Conservation (phyloP, 2,888 invertebrate genomes). For the Saturnia japonica region DNA sequence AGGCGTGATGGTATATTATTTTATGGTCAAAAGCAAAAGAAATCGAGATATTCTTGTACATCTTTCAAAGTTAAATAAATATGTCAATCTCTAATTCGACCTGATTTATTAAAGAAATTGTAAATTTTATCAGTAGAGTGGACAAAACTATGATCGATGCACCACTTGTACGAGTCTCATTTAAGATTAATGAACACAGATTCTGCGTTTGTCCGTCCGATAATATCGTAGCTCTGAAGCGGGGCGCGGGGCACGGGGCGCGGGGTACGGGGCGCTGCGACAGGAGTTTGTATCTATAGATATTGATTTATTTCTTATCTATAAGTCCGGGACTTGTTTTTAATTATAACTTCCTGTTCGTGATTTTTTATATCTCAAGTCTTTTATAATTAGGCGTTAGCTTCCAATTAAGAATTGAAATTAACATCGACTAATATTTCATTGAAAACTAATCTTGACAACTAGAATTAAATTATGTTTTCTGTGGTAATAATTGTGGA, state of each 20-base stretch:
- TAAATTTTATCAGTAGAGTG: slow-evolving; percentile 65
- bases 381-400: not conserved
- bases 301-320: slow-evolving; percentile 41
- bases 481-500: not conserved
- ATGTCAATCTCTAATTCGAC: slow-evolving; percentile 7
- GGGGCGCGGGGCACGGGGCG: too few relatives aligned
- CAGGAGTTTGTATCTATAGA: slow-evolving; percentile 56
- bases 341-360: slow-evolving; percentile 41
- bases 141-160: slow-evolving; percentile 78
- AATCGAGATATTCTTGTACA: not conserved
- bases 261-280: too few relatives aligned
- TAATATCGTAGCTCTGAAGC: slow-evolving; percentile 48
- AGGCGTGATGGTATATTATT: too few relatives aligned
- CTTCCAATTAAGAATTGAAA: slow-evolving; percentile 5
- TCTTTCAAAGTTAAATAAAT: slow-evolving; percentile 8
- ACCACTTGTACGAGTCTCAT: slow-evolving; percentile 48
- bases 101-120: slow-evolving; percentile 36
- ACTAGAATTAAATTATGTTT: not conserved
- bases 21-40: not conserved
- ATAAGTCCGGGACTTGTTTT: slow-evolving; percentile 31
- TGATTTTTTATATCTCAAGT: slow-evolving; percentile 17
- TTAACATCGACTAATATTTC: not conserved
- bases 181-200: slow-evolving; percentile 65
- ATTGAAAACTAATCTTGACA: not conserved
- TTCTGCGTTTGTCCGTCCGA: slow-evolving; percentile 57